Conservation (phyloP, 1,140 invertebrate genomes). For the Drosophila sp. region DNA sequence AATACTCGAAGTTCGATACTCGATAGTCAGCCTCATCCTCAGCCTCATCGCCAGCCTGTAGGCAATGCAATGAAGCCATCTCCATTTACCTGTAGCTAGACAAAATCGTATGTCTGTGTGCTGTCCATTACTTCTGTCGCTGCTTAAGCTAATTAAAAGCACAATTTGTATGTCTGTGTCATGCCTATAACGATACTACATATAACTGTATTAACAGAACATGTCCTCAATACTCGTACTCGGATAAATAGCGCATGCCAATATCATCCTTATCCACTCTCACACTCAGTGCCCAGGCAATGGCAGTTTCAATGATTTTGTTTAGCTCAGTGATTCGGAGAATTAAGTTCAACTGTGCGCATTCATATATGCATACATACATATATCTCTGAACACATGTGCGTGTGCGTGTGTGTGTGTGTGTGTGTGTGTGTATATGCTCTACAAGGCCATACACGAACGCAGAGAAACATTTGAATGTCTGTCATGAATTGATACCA, state of each 20-base stretch:
- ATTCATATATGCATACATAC: conserved; percentile 8
- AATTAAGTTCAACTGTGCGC: conserved; percentile 66
- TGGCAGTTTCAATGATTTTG: conserved; percentile 80
- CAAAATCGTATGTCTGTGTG: too few relatives aligned
- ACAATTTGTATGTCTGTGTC: conserved; percentile 52
- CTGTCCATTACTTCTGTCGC: conserved; percentile 21
- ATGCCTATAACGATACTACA: conserved; percentile 1
- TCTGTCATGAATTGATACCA: conserved; percentile 80
- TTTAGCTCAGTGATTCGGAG: conserved; percentile 81
- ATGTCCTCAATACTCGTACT: conserved; percentile 30
- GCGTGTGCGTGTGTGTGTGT: conserved; percentile 24
- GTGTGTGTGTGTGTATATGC: conserved; percentile 22
- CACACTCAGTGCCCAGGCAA: conserved; percentile 57
- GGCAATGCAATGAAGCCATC: conserved; percentile 27
- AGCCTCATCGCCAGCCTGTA: too few relatives aligned
- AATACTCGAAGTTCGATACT: not conserved
- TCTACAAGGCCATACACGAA: conserved; percentile 31
- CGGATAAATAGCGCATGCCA: conserved; percentile 16
- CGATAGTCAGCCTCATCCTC: too few relatives aligned
- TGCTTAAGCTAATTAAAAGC: conserved; percentile 59
- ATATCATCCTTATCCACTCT: conserved; percentile 8
- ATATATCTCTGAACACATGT: not conserved
- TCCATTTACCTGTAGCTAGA: conserved; percentile 1
- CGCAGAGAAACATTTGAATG: conserved; percentile 61
- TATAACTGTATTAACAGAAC: conserved; percentile 17